Base-by-base conservation (phyloP, 2,888 invertebrate genomes). In the Boloria selene region DNA sequence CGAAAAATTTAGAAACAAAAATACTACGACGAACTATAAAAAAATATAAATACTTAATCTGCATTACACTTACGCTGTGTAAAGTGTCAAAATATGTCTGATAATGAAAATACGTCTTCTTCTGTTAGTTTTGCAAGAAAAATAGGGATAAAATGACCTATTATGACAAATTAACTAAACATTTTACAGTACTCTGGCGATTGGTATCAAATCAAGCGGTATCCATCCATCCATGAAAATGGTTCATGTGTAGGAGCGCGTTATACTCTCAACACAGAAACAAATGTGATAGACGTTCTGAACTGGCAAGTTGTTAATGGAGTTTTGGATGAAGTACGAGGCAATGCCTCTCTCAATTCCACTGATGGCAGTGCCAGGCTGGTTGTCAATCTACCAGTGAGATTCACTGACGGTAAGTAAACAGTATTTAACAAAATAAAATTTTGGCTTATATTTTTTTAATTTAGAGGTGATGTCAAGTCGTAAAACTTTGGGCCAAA, bases 191-290 rank as follows among this genome's bases (percentile, higher is more conserved):
- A 86, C 70, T 78, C 80, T 26, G 89, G 86, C 54, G 84, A 77
- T 1, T 92, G 91, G 92, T 92, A 88, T 75, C 85, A 89, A 61
- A 83, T 81, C 4, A 81, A 85, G 64, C 78, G 83, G 14, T 89
- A 90, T 70, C 85, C 86, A 13, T 79, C 82, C 74, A 70, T 76
- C n/a, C 73, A 78, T 44, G 80, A 79, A 17, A 73, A 52, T 16
- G 85, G 83, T 10, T 74, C 78, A 13, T 91, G 92, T 68, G 76
- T 81, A 1, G 88, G 87, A 0, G 81, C 84, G 0, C 75, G 81
- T 7, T 87, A 87, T 71, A 74, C 77, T 0, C 68, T 81, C 16
- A 69, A 84, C 52, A 73, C 72, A 0, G 73, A 74, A 4, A 77
- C 79, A 0, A 80, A 77, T 1, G 76, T 76, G 0, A 78, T 90